Percentiles rank a stretch among this genome's conserved stretches.
These are phyloP conservation scores for Puma concolor DNA, from an alignment of 2,113 vertebrate genomes.

Conservation along the genomic window DNA sequence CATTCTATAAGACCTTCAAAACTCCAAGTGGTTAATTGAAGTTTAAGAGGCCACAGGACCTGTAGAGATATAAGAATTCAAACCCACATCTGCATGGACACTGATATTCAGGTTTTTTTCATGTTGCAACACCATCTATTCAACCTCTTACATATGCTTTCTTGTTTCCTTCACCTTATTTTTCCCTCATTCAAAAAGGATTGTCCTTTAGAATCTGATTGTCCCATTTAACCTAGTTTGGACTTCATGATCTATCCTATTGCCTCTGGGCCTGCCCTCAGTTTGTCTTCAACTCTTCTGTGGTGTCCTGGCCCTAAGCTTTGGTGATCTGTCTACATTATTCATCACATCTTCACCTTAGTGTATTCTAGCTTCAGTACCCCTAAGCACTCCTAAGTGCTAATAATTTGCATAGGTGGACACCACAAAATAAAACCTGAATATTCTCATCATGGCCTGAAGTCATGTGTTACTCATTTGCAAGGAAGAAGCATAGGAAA, in stretches of 20 bases:
- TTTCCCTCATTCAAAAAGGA: not conserved
- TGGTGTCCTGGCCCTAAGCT: not conserved
- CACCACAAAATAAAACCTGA: not conserved
- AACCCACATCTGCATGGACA: not conserved
- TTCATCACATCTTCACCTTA: not conserved
- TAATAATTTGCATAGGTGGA: not conserved
- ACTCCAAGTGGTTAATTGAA: not conserved
- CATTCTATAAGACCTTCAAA: not conserved
- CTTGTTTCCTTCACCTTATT: not conserved
- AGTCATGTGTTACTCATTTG: constrained; percentile 9
- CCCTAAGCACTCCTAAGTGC: not conserved
- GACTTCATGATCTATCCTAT: not conserved
- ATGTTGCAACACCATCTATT: not conserved
- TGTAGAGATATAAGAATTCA: not conserved
- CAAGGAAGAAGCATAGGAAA: not conserved
- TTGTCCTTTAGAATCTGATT: constrained; percentile 1
- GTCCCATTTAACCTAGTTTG: not conserved
- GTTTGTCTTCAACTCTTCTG: not conserved
- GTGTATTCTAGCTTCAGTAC: not conserved
- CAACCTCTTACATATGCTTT: not conserved
- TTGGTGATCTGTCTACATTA: not conserved
- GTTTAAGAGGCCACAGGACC: not conserved
- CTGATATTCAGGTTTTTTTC: not conserved
- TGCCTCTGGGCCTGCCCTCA: not conserved
- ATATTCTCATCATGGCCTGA: not conserved